Percentiles rank a stretch among this genome's conserved stretches.
Evolutionary conservation across 92 coral and sea anemone species (phyloP).

Genomic region (Palythoa caribaeorum): DNA sequence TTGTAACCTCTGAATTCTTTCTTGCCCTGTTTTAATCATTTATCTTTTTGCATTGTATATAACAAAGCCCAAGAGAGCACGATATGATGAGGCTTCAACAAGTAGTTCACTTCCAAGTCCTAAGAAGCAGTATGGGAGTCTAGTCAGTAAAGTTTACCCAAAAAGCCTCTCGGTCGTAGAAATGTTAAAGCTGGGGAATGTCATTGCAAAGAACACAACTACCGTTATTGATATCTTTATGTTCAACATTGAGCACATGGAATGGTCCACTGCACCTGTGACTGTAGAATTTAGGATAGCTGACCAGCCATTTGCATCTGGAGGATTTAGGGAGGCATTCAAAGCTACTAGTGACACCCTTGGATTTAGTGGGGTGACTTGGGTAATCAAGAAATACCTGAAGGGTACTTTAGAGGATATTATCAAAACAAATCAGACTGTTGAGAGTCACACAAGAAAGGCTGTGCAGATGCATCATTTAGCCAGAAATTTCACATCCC

Average conservation of each 20-base stretch:
- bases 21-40: neutral
- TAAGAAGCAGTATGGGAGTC: no score
- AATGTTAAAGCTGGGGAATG: conserved; percentile 70
- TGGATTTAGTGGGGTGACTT: neutral
- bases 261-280: conserved; percentile 48
- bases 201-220: conserved; percentile 44
- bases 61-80: neutral
- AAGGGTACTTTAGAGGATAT: neutral
- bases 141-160: conserved; percentile 56
- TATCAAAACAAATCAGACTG: conserved; percentile 25
- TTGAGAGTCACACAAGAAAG: conserved; percentile 60
- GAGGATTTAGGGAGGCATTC: neutral
- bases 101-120: neutral
- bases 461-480: conserved; percentile 72
- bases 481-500: conserved; percentile 59
- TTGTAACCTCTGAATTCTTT: neutral
- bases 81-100: neutral
- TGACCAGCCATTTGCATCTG: neutral
- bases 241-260: conserved; percentile 51
- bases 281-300: conserved; percentile 45
- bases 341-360: neutral
- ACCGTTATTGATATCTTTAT: conserved; percentile 37
- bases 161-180: conserved; percentile 62
- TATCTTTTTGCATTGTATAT: neutral
- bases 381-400: conserved; percentile 6